Evolutionary conservation across 2,797 vertebrate species (phyloP).

Genomic region (Synaphobranchus kaupii): DNA sequence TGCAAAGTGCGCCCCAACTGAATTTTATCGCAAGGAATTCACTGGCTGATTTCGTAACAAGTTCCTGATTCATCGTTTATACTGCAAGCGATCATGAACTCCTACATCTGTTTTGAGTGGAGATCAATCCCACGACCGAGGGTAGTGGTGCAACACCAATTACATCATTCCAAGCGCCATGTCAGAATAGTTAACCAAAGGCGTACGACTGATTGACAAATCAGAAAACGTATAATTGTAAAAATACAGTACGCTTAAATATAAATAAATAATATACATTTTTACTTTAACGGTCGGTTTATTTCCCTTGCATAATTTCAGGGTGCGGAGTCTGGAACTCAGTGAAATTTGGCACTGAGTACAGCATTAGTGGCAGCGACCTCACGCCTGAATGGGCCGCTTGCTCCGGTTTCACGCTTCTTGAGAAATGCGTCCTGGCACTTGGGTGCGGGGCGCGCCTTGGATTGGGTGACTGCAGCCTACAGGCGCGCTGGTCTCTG

Average conservation of each 20-base stretch:
- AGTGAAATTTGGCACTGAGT: slow-evolving; percentile 1
- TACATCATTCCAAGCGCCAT: no score
- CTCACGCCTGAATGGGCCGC: slow-evolving; percentile 6
- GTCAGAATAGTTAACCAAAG: background rate
- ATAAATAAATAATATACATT: background rate
- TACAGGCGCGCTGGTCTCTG: slow-evolving; percentile 11
- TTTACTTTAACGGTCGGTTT: background rate
- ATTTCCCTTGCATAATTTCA: background rate
- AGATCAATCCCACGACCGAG: background rate
- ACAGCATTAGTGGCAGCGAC: background rate
- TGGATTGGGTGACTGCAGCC: slow-evolving; percentile 4
- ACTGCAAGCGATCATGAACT: background rate
- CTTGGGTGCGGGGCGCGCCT: background rate
- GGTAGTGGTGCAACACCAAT: no score
- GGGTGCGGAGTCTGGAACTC: background rate
- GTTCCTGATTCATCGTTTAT: background rate
- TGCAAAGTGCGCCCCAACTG: background rate
- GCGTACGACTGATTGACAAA: background rate
- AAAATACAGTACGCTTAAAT: background rate
- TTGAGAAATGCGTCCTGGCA: slow-evolving; percentile 10
- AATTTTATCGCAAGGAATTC: background rate
- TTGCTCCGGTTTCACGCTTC: background rate
- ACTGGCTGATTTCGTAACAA: background rate
- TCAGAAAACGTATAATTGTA: background rate
- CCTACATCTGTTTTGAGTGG: background rate